Conservation (phyloP, 1,140 invertebrate genomes). For the Bombus confusus region DNA sequence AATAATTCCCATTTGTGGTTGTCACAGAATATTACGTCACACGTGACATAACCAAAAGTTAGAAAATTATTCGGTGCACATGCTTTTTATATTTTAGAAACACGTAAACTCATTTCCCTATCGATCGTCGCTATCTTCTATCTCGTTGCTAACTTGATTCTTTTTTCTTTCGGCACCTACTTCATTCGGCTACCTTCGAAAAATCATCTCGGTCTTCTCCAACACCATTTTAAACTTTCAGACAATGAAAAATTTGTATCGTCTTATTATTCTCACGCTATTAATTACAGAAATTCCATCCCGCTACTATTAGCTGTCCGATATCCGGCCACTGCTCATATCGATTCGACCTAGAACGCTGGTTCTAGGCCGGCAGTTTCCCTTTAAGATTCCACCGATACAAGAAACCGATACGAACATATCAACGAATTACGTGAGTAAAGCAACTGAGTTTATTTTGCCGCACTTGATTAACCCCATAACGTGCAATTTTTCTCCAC, state of each 20-base stretch:
- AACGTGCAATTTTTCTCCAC: background rate
- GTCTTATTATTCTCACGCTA: constrained; percentile 6
- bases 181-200: background rate
- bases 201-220: background rate
- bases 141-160: background rate
- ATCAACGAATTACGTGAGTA: background rate
- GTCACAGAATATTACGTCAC: too few species aligned
- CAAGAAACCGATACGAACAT: background rate
- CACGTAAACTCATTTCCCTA: background rate
- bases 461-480: too few species aligned
- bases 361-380: constrained; percentile 8
- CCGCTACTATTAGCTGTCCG: background rate
- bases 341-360: constrained; percentile 2
- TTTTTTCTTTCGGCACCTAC: background rate
- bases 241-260: constrained; percentile 6
- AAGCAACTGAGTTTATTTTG: background rate
- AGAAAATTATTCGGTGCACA: too few species aligned
- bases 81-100: too few species aligned
- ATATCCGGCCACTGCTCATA: constrained; percentile 5
- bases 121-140: background rate
- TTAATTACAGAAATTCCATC: constrained; percentile 20
- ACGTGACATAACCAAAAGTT: too few species aligned
- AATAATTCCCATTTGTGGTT: too few species aligned
- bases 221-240: background rate
- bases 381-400: constrained; percentile 17